Conservation (phyloP, 2,797 vertebrate genomes). For the Sebastolobus altivelis region DNA sequence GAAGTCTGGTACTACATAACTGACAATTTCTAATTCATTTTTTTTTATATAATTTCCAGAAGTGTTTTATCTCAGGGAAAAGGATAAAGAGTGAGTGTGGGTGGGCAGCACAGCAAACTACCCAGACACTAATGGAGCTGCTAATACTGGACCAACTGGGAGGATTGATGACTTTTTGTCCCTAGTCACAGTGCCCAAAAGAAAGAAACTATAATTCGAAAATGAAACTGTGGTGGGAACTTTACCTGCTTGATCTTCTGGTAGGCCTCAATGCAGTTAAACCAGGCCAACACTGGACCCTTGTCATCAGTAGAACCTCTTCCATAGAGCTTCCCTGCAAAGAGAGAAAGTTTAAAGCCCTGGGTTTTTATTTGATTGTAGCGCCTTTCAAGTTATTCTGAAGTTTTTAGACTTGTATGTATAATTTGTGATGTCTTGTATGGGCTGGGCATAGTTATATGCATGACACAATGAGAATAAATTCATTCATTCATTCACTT, state of each 20-base stretch:
- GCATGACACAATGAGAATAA: not conserved
- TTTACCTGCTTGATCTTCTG: conserved; percentile 92
- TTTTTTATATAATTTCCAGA: not conserved
- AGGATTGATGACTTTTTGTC: no score
- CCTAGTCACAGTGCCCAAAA: not conserved
- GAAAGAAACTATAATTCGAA: not conserved
- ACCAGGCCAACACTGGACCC: conserved; percentile 96
- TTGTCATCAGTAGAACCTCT: conserved; percentile 97
- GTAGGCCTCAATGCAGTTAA: conserved; percentile 95
- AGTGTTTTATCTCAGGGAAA: not conserved
- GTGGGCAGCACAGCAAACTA: no score
- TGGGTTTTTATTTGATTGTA: not conserved
- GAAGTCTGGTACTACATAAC: not conserved
- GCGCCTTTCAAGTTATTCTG: not conserved
- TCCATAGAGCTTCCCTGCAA: conserved; percentile 93
- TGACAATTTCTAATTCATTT: not conserved
- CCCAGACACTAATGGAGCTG: not conserved
- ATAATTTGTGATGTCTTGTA: not conserved
- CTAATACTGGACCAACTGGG: not conserved
- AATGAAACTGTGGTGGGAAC: not conserved
- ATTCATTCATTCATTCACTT: not conserved
- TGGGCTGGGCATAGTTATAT: not conserved
- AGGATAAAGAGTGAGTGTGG: not conserved
- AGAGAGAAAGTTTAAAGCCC: not conserved
- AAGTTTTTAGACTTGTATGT: not conserved